Evolutionary conservation across 2,113 vertebrate species (phyloP), one percentile per base, ranked within the genome.

Genomic region (Onychorhynchus coronatus): DNA sequence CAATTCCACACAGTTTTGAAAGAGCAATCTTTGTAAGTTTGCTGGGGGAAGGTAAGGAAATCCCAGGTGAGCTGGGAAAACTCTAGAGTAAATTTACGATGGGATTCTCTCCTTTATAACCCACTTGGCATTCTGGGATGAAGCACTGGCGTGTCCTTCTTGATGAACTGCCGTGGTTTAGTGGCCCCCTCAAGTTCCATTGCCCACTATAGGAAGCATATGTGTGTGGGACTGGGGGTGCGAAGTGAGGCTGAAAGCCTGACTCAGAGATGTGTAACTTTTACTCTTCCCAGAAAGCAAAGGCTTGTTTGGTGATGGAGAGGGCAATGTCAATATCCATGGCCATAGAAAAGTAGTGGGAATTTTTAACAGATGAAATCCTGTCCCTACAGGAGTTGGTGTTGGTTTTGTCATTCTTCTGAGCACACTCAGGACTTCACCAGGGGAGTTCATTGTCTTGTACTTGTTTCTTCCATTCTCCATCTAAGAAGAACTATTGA

Each of bases 291-390:
- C 31, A 49, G 55, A 46, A 85, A 21, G 53, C n/a, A 47, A 33
- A 72, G 53, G 27, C 10, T 44, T 16, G 2, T 52, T 68, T 31
- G 46, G 30, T 47, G 42, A 21, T 22, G 30, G 49, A 89, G n/a
- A 67, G 50, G 20, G 15, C 2, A 1, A 15, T 46, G 13, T 61
- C 59, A 33, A 28, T 25, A 27, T 85, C 27, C 23, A 35, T 35
- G 33, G 77, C 35, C 56, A 52, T 71, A 67, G 59, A 42, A 82
- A 63, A 46, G 14, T 8, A 21, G 13, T 31, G 25, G 20, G 76
- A 85, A 56, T 89, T 58, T 56, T 84, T 37, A 53, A n/a, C n/a
- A 91, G 52, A 21, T 85, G 31, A 82, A 91, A 85, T 53, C 44
- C 73, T 25, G 1, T 52, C 33, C 42, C 44, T 81, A 25, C 7